Evolutionary conservation across 53 echinoderm and acorn worm species (phyloP).

Genomic region (Mesocentrotus franciscanus): DNA sequence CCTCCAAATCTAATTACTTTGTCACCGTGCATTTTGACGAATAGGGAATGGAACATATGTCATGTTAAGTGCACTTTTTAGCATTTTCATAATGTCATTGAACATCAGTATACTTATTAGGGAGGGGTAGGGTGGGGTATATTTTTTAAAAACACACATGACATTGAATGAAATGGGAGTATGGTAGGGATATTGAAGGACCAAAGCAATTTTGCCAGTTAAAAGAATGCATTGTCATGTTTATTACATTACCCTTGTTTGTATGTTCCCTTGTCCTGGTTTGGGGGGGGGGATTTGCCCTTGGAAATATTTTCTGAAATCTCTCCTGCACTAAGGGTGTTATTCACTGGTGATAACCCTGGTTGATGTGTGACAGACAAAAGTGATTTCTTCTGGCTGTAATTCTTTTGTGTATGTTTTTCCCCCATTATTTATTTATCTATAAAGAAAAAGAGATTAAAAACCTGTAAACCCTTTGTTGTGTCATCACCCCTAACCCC

Average conservation of each 20-base stretch:
- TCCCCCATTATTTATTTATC: background rate
- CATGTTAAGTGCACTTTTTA: background rate
- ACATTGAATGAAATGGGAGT: no score
- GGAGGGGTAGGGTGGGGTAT: no score
- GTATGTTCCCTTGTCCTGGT: no score
- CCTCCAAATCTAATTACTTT: background rate
- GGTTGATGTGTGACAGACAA: background rate
- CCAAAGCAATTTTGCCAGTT: no score
- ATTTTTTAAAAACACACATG: no score
- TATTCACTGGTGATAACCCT: no score
- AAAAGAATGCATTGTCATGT: no score
- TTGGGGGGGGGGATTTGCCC: background rate
- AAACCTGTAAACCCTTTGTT: background rate
- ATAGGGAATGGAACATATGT: background rate
- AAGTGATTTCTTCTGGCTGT: background rate
- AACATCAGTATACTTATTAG: background rate
- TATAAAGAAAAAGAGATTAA: background rate
- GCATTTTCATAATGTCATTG: background rate
- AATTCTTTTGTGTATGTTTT: background rate
- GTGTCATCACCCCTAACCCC: no score
- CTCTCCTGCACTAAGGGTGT: no score
- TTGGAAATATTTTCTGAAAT: no score
- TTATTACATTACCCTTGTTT: background rate
- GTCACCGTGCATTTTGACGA: background rate
- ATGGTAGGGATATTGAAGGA: no score